Percentiles rank a stretch among this genome's conserved stretches.
Conservation (phyloP, 2,888 invertebrate species). For the Agrenia bidenticulata region DNA sequence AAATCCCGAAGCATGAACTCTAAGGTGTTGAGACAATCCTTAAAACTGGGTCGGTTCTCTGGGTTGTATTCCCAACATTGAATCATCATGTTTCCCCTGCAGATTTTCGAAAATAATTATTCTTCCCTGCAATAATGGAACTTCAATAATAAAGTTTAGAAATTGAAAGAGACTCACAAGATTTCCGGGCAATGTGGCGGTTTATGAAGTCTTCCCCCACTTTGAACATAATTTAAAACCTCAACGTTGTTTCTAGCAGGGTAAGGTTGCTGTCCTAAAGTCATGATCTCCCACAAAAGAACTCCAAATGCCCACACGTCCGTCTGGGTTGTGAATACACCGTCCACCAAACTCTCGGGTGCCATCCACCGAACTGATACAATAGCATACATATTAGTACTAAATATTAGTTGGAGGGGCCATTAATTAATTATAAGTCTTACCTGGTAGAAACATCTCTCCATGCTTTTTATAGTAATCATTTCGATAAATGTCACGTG, state of each 20-base stretch:
- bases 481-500: constrained; percentile 93
- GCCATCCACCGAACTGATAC: constrained; percentile 82
- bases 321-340: constrained; percentile 93
- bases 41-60: constrained; percentile 83
- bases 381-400: too few species aligned
- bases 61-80: constrained; percentile 85
- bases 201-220: constrained; percentile 40
- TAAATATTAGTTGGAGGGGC: too few species aligned
- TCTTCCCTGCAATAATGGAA: background rate
- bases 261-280: constrained; percentile 95
- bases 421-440: background rate
- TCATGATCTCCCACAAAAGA: constrained; percentile 94
- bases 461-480: constrained; percentile 95
- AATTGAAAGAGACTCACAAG: constrained; percentile 63
- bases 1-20: constrained; percentile 54
- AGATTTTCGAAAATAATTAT: background rate
- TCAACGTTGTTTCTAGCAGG: constrained; percentile 89
- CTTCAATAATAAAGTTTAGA: background rate
- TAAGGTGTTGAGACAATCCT: constrained; percentile 71
- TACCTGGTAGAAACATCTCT: constrained; percentile 75
- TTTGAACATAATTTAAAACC: constrained; percentile 79
- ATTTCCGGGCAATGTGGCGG: constrained; percentile 55
- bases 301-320: constrained; percentile 93
- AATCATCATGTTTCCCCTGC: constrained; percentile 66
- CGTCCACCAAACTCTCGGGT: constrained; percentile 92